Conservation (phyloP, 2,888 invertebrate genomes). For the Alloscopus bannaensis region DNA sequence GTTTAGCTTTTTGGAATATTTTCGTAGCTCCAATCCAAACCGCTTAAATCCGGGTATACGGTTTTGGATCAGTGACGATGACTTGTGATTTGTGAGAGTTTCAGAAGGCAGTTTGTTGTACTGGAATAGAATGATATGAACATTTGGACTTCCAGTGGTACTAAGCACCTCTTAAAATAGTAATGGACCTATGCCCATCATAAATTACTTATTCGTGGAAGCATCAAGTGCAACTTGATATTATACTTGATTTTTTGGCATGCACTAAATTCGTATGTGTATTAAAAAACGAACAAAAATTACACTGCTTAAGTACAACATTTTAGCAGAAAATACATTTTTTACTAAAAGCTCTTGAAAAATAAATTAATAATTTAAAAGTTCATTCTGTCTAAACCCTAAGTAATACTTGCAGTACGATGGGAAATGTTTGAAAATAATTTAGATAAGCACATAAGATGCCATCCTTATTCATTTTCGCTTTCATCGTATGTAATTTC, state of each 20-base stretch:
- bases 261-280: not conserved
- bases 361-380: slow-evolving; percentile 34
- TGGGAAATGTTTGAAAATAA: slow-evolving; percentile 21
- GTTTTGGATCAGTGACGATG: too few relatives aligned
- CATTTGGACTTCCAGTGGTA: not conserved
- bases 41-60: slow-evolving; percentile 38
- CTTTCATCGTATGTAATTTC: slow-evolving; percentile 48
- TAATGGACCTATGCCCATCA: not conserved
- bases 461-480: slow-evolving; percentile 4
- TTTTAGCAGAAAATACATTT: not conserved
- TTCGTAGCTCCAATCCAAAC: slow-evolving; percentile 25
- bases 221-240: not conserved
- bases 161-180: not conserved
- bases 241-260: not conserved
- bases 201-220: not conserved
- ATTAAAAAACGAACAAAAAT: not conserved
- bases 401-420: slow-evolving; percentile 37
- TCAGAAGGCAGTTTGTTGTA: not conserved
- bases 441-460: not conserved
- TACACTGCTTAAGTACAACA: not conserved
- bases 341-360: not conserved
- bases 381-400: not conserved
- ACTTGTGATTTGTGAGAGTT: not conserved
- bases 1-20: slow-evolving; percentile 27
- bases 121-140: not conserved